Evolutionary conservation across 37 sponge, comb jelly and placozoan genomes (phyloP).

Genomic region (Halichondria panicea): DNA sequence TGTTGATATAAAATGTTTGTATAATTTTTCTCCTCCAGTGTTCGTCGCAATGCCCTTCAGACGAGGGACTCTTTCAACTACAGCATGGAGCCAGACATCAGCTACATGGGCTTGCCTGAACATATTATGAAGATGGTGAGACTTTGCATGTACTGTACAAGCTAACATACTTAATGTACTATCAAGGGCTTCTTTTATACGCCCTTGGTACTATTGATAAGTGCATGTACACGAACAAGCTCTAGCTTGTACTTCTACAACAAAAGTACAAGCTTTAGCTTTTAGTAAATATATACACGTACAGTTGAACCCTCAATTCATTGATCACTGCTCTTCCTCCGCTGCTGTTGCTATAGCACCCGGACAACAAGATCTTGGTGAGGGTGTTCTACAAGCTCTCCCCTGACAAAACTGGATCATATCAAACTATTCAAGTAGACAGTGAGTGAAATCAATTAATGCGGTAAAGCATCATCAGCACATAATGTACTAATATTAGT

Average conservation of each 20-base stretch:
- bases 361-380: conserved; percentile 36
- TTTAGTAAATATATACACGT: no score
- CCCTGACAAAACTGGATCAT: not conserved
- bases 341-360: no score
- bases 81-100: conserved; percentile 72
- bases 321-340: no score
- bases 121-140: conserved; percentile 49
- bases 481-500: no score
- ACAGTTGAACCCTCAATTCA: no score
- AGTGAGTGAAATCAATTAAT: conserved; percentile 12
- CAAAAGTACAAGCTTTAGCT: no score
- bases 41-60: conserved; percentile 60
- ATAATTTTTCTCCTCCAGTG: conserved; percentile 60
- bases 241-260: no score
- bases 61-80: conserved; percentile 52
- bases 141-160: no score
- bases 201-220: not conserved
- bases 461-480: no score
- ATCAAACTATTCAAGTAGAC: conserved; percentile 59
- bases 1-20: no score
- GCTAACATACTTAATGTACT: not conserved
- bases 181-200: not conserved
- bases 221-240: not conserved
- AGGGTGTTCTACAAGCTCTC: conserved; percentile 37
- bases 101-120: conserved; percentile 18